Percentiles rank a stretch among this genome's conserved stretches.
These are phyloP conservation scores for Poeciliopsis retropinna DNA, from an alignment of 2,113 vertebrate genomes.

Conservation along the genomic window DNA sequence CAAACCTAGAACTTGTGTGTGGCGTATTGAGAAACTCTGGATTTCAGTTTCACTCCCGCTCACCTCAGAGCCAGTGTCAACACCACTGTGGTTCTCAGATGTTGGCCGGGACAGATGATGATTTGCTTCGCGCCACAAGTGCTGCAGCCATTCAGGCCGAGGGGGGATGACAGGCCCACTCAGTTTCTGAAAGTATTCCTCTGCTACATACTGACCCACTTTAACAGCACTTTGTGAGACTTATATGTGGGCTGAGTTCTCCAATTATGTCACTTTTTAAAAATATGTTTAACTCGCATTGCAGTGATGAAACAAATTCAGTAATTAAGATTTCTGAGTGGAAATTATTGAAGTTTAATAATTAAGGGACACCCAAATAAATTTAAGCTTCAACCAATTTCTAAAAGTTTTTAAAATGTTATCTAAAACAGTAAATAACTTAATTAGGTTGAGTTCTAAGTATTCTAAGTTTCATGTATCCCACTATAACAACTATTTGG, in stretches of 20 bases:
- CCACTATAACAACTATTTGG: too few species aligned
- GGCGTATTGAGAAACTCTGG: constrained; percentile 53
- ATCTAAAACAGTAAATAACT: too few species aligned
- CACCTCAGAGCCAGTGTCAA: constrained; percentile 72
- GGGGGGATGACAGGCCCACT: constrained; percentile 62
- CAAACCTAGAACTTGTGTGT: constrained; percentile 40
- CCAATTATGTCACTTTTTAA: constrained; percentile 38
- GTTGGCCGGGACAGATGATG: constrained; percentile 57
- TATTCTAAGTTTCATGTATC: too few species aligned
- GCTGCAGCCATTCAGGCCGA: constrained; percentile 47
- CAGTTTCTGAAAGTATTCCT: constrained; percentile 39
- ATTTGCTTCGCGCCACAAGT: constrained; percentile 55
- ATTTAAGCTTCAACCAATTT: too few species aligned
- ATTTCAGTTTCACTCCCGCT: constrained; percentile 68
- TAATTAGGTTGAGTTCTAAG: too few species aligned
- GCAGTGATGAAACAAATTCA: not conserved
- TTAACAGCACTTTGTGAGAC: constrained; percentile 30
- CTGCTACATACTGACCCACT: constrained; percentile 51
- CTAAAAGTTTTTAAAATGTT: too few species aligned
- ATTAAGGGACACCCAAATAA: too few species aligned
- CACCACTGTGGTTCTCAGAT: constrained; percentile 62
- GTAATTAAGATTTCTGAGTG: not conserved
- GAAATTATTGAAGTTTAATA: too few species aligned
- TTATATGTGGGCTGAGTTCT: constrained; percentile 1
- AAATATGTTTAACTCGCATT: constrained; percentile 13